These are phyloP conservation scores for Hydropsyche betteni DNA, from an alignment of 2,888 invertebrate species.

Conservation along the genomic window DNA sequence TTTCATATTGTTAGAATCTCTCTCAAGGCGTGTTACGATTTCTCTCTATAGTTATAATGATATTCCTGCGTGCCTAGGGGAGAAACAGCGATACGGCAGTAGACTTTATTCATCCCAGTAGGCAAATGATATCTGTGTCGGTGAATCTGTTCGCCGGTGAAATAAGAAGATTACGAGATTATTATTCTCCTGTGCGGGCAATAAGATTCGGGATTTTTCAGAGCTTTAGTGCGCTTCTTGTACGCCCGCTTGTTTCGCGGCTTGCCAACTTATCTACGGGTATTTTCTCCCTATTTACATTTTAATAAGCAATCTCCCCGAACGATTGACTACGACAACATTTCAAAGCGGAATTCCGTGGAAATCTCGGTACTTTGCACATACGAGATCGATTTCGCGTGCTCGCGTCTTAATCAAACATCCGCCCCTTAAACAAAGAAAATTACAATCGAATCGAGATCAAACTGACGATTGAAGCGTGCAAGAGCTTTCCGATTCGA, in stretches of 20 bases:
- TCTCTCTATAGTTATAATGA: not conserved
- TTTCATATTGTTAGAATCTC: no score
- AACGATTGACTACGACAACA: conserved; percentile 6
- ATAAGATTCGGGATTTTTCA: conserved; percentile 44
- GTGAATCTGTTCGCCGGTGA: conserved; percentile 47
- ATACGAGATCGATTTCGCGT: not conserved
- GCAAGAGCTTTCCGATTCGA: conserved; percentile 34
- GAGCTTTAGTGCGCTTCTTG: conserved; percentile 40
- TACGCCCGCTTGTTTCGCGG: conserved; percentile 19
- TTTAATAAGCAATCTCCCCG: conserved; percentile 35
- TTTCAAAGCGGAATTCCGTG: not conserved
- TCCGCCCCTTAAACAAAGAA: conserved; percentile 25
- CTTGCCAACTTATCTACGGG: conserved; percentile 13
- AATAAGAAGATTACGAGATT: conserved; percentile 51
- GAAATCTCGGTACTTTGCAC: not conserved
- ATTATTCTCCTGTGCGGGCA: conserved; percentile 46
- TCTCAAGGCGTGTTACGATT: no score
- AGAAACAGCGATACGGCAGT: not conserved
- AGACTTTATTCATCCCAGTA: conserved; percentile 47
- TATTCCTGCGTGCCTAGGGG: not conserved
- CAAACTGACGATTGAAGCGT: conserved; percentile 49
- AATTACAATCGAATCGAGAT: conserved; percentile 40
- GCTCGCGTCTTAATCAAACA: conserved; percentile 21
- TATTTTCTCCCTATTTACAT: conserved; percentile 29
- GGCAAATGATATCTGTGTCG: conserved; percentile 48